Conservation (phyloP, 2,113 vertebrate genomes). For the Halichoerus grypus region DNA sequence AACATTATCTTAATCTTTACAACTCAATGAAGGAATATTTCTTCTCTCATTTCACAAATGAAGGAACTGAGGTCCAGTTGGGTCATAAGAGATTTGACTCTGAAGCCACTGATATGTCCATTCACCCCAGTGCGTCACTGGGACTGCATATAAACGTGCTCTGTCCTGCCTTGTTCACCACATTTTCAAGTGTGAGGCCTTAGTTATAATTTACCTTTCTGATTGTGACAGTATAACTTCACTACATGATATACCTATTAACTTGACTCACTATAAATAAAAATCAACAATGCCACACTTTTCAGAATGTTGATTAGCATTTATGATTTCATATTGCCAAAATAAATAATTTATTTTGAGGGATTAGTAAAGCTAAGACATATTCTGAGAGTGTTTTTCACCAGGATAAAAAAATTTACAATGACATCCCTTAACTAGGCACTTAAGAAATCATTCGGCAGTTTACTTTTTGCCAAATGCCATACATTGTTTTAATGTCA, state of each 20-base stretch:
- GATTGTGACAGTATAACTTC: conserved; percentile 81
- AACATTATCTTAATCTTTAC: not conserved
- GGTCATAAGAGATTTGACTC: not conserved
- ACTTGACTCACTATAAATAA: conserved; percentile 79
- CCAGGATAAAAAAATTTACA: conserved; percentile 77
- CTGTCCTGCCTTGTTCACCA: not conserved
- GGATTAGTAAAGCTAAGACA: conserved; percentile 70
- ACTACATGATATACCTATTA: conserved; percentile 76
- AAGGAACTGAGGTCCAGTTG: not conserved
- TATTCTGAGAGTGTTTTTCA: conserved; percentile 57
- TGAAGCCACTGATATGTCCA: not conserved
- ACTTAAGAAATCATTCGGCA: conserved; percentile 80
- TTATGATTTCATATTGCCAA: conserved; percentile 70
- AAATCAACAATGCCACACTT: conserved; percentile 75
- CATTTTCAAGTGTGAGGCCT: conserved; percentile 77
- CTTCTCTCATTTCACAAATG: not conserved
- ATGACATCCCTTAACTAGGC: conserved; percentile 78
- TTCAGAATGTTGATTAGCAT: conserved; percentile 71
- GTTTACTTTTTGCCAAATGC: conserved; percentile 80
- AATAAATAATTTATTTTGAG: conserved; percentile 73
- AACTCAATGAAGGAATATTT: not conserved
- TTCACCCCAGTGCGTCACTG: not conserved
- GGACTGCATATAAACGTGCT: not conserved
- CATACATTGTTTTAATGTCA: conserved; percentile 81
- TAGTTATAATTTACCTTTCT: conserved; percentile 72